phyloP scores from a whole-genome alignment of 2,113 vertebrate species.

The Syngnathus floridae region DNA sequence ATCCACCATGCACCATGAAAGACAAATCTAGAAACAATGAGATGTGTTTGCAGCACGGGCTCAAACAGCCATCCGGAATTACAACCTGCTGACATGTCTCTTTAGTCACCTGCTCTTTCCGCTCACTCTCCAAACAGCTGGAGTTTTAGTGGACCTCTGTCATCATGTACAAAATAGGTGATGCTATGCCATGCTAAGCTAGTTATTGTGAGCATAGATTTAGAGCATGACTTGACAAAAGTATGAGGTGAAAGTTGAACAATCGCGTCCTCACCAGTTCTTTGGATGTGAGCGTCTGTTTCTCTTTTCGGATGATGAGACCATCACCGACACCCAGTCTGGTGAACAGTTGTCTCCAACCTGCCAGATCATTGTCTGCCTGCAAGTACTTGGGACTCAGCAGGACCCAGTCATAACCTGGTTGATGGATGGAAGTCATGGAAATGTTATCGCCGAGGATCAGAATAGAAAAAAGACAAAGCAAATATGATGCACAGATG shows the following conservation, averaged over 20 bases:
- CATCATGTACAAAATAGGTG: neutral
- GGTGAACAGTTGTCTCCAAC: constrained; percentile 69
- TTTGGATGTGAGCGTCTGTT: constrained; percentile 41
- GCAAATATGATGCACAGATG: neutral
- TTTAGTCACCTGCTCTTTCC: constrained; percentile 32
- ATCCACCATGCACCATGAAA: neutral
- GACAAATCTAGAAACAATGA: constrained; percentile 18
- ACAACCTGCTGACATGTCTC: constrained; percentile 11
- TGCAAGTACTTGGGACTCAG: constrained; percentile 65
- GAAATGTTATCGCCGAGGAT: neutral
- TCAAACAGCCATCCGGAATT: constrained; percentile 36
- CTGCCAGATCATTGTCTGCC: constrained; percentile 57
- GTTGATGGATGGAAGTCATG: neutral
- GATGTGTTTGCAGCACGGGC: constrained; percentile 5
- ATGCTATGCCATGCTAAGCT: neutral
- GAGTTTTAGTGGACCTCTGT: constrained; percentile 15
- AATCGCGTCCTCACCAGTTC: constrained; percentile 63
- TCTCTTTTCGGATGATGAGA: constrained; percentile 70
- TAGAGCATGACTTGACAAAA: neutral
- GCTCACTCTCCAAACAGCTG: constrained; percentile 25
- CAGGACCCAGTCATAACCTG: constrained; percentile 72
- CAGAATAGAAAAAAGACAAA: neutral
- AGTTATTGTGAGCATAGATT: neutral
- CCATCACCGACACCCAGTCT: constrained; percentile 68
- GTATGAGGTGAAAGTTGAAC: constrained; percentile 1